Conservation (phyloP, 2,888 invertebrate genomes). For the Neoitamus cyanurus region DNA sequence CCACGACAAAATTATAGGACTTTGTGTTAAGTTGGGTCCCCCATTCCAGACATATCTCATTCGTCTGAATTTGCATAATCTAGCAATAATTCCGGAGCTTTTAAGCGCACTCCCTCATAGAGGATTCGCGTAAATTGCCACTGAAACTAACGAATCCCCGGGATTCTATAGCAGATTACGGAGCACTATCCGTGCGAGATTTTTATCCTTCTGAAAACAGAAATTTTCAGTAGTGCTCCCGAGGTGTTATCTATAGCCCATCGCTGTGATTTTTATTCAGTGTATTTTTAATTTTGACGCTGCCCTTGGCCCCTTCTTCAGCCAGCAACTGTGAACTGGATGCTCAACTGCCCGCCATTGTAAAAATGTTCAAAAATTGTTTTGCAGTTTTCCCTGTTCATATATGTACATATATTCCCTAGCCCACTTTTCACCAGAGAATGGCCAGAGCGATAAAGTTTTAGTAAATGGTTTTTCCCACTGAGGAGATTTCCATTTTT, state of each 20-base stretch:
- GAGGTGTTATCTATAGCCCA: not conserved
- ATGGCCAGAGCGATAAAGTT: not conserved
- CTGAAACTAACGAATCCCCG: not conserved
- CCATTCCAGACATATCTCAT: not conserved
- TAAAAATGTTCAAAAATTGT: not conserved
- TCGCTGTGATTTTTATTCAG: not conserved
- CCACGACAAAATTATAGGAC: not conserved
- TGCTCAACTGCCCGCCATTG: not conserved
- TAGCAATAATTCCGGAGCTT: not conserved
- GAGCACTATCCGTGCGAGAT: not conserved
- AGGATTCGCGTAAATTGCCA: not conserved
- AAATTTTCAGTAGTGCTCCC: not conserved
- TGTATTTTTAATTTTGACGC: not conserved
- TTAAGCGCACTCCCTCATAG: not conserved
- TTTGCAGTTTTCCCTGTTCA: not conserved
- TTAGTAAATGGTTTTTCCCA: not conserved
- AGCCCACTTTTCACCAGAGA: not conserved
- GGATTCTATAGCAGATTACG: not conserved
- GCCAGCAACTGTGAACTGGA: no score
- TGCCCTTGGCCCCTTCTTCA: not conserved
- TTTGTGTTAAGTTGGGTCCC: not conserved
- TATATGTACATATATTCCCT: not conserved
- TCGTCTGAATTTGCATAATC: not conserved
- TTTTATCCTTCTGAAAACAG: not conserved
- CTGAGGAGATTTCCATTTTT: not conserved